Evolutionary conservation across 2,888 invertebrate genomes (phyloP).

Genomic region (Andrena marginata): DNA sequence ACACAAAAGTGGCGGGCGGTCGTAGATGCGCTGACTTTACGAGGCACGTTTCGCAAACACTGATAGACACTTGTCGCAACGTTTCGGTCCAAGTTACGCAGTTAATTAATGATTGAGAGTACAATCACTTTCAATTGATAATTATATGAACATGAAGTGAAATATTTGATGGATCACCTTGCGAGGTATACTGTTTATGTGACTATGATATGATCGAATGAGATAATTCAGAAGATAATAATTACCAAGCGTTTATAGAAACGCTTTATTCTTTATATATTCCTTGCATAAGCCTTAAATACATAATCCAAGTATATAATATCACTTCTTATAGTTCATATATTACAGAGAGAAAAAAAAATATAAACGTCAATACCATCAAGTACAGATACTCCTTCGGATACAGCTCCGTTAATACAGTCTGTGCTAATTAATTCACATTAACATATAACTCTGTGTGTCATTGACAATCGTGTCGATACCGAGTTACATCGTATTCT

Average conservation of each 20-base stretch:
- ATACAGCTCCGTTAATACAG: constrained; percentile 33
- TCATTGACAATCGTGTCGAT: constrained; percentile 7
- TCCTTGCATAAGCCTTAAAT: constrained; percentile 21
- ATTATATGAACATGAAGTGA: constrained; percentile 24
- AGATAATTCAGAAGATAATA: constrained; percentile 40
- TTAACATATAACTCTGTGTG: constrained; percentile 8
- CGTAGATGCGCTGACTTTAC: constrained; percentile 3
- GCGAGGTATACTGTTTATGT: constrained; percentile 8
- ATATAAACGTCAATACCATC: constrained; percentile 25
- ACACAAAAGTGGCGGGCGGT: constrained; percentile 3
- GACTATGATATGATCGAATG: constrained; percentile 28
- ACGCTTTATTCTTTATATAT: constrained; percentile 54
- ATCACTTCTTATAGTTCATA: constrained; percentile 2
- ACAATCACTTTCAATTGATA: constrained; percentile 17
- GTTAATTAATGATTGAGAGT: constrained; percentile 6
- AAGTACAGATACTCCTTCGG: not conserved
- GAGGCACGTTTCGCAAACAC: not conserved
- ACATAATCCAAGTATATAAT: constrained; percentile 34
- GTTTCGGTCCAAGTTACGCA: not conserved
- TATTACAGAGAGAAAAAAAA: not conserved
- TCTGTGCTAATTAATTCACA: constrained; percentile 18
- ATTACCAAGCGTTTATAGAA: constrained; percentile 43
- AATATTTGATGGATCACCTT: constrained; percentile 20
- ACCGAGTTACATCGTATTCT: constrained; percentile 15
- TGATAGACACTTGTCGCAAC: not conserved